Evolutionary conservation across 1,140 invertebrate species (phyloP), one percentile per base, ranked within the genome.

Genomic region (Steinernema khuongi): DNA sequence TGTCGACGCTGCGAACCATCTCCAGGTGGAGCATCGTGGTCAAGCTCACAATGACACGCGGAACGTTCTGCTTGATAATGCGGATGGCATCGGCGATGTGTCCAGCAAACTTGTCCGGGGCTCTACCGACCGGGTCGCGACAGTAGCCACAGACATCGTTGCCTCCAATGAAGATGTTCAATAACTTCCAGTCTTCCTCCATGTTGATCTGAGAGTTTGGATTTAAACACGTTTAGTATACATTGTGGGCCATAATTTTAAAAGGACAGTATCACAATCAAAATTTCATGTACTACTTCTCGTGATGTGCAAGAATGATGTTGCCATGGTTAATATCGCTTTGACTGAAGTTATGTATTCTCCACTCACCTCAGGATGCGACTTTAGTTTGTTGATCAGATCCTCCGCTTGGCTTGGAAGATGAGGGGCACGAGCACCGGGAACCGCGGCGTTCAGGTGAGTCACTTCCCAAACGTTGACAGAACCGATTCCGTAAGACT

Each of bases 81-180:
- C 89, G 86, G 7, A 88, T 77, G 0, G 91, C 89, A 69, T 87
- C 86, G 77, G 88, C 86, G 26, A 93, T 86, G 80, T 91, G 89
- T 32, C 87, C 83, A 0, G 88, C 88, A 81, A 92, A 91, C 19
- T 88, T 88, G 0, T 87, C 80, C 0, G 88, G 0, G 88, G 89
- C 60, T 22, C 81, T 72, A 67, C 85, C 81, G 0, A 85, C 67
- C 85, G 73, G 72, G 29, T 86, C 80, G 7, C 81, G 67, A 75
- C 92, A 91, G 0, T 89, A 90, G 0, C 90, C 91, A 83, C 92
- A 94, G 14, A 93, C 88, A 84, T 93, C 91, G 83, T 94, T 94
- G 36, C 91, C 91, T 18, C 92, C 92, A 71, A 93, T 91, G 79
- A 93, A 90, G 22, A 94, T 87, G 0, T 92, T 93, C 18, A 93